A percentile compares a stretch with the other conserved stretches of the same genome.
These are phyloP conservation scores for Enteromius fasciolatus DNA, from an alignment of 2,797 vertebrate species.

Conservation along the genomic window DNA sequence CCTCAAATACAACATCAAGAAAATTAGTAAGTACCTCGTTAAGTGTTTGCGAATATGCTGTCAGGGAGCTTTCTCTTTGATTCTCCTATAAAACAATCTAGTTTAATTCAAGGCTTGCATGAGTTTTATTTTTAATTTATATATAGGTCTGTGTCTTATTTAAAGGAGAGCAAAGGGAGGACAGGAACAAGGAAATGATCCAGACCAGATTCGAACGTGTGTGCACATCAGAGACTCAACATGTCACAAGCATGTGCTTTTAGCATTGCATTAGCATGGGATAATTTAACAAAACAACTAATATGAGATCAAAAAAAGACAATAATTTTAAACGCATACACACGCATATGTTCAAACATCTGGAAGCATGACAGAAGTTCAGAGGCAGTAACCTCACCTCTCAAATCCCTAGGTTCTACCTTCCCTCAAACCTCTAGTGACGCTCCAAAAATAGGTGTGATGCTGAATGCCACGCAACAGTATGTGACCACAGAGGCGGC, in stretches of 20 bases:
- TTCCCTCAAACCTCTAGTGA: slow-evolving; percentile 12
- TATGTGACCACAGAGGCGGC: slow-evolving; percentile 18
- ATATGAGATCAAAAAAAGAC: neutral
- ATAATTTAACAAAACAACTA: slow-evolving; percentile 4
- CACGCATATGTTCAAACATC: slow-evolving; percentile 7
- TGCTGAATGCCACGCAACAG: slow-evolving; percentile 2
- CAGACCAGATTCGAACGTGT: neutral
- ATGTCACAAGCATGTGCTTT: neutral
- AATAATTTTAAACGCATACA: neutral
- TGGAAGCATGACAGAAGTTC: slow-evolving; percentile 7
- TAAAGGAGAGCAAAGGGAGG: neutral
- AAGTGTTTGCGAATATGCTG: neutral
- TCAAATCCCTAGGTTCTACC: slow-evolving; percentile 23
- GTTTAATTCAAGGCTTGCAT: neutral
- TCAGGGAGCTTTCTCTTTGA: slow-evolving; percentile 12
- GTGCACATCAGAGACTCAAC: neutral
- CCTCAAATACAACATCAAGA: slow-evolving; percentile 21
- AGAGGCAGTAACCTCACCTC: slow-evolving; percentile 15
- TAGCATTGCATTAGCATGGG: neutral
- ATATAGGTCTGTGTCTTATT: neutral
- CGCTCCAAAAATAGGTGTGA: slow-evolving; percentile 23
- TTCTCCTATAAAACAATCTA: slow-evolving; percentile 7
- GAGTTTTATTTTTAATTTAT: neutral
- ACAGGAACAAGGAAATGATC: neutral
- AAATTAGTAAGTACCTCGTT: neutral